These are phyloP conservation scores for Oryzias melastigma DNA, from an alignment of 2,113 vertebrate species.

Conservation along the genomic window DNA sequence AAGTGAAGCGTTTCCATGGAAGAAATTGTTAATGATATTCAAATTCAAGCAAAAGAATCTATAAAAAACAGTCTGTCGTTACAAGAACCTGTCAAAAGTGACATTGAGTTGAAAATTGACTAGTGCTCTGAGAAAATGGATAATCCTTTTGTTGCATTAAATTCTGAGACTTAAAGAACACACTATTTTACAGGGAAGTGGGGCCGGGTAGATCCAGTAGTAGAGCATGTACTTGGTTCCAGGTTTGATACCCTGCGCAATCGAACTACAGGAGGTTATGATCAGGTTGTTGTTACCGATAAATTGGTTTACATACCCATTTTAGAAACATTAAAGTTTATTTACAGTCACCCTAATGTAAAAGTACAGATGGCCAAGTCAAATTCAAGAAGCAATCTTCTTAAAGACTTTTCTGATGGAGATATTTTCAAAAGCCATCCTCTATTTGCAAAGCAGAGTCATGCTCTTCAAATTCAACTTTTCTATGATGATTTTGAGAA, in stretches of 20 bases:
- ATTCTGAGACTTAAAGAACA: slow-evolving; percentile 33
- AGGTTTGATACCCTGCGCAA: slow-evolving; percentile 30
- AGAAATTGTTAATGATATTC: slow-evolving; percentile 3
- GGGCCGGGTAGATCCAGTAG: slow-evolving; percentile 25
- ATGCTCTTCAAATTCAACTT: slow-evolving; percentile 15
- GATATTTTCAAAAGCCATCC: slow-evolving; percentile 2
- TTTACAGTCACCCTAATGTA: slow-evolving; percentile 32
- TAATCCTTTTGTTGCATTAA: slow-evolving; percentile 37
- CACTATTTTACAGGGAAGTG: slow-evolving; percentile 33
- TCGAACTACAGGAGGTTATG: slow-evolving; percentile 22
- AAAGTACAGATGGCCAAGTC: slow-evolving; percentile 15
- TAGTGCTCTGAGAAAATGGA: slow-evolving; percentile 41
- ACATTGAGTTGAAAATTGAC: slow-evolving; percentile 14
- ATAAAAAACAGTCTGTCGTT: neutral
- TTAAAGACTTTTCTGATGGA: slow-evolving; percentile 4
- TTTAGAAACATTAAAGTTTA: slow-evolving; percentile 27
- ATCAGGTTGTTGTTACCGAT: slow-evolving; percentile 25
- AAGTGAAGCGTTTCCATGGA: neutral
- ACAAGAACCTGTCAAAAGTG: slow-evolving; percentile 8
- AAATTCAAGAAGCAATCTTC: neutral
- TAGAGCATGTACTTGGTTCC: slow-evolving; percentile 36
- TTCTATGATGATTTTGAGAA: slow-evolving; percentile 14
- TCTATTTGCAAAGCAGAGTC: slow-evolving; percentile 7
- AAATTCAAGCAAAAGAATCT: slow-evolving; percentile 9
- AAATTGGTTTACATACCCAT: slow-evolving; percentile 23